These are phyloP conservation scores for Heptranchias perlo DNA, from an alignment of 2,113 vertebrate species.

Conservation along the genomic window DNA sequence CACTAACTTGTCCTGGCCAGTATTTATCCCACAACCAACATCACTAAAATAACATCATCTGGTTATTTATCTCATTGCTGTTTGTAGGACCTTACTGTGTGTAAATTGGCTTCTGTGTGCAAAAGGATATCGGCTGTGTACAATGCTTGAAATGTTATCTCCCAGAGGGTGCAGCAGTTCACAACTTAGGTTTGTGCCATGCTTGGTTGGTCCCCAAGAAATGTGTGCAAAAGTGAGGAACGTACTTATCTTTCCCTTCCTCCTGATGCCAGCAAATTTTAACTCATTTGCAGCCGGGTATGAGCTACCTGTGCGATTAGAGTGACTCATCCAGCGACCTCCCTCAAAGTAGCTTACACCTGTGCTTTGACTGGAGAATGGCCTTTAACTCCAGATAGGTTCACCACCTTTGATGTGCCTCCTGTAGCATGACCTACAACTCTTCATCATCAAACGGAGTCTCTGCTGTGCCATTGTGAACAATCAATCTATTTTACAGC, in stretches of 20 bases:
- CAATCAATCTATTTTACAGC: background rate
- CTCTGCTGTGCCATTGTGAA: background rate
- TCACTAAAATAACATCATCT: background rate
- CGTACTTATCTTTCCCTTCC: no score
- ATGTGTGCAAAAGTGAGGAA: no score
- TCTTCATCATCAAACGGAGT: background rate
- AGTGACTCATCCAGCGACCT: background rate
- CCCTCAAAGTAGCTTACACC: background rate
- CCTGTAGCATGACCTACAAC: background rate
- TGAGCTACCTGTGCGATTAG: background rate
- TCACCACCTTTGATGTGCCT: background rate
- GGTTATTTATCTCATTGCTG: background rate
- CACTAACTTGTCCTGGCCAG: background rate
- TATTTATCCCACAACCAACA: background rate
- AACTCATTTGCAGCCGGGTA: background rate
- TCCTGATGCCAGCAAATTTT: no score
- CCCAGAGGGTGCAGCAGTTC: background rate
- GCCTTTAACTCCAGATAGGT: background rate
- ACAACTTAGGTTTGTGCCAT: no score
- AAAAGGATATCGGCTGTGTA: background rate
- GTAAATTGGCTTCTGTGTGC: no score
- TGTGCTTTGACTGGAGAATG: background rate
- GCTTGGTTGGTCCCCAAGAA: no score
- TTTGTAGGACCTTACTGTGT: background rate
- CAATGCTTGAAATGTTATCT: background rate